phyloP scores from a whole-genome alignment of 1,140 invertebrate species.

The Drosophila tropicalis region DNA sequence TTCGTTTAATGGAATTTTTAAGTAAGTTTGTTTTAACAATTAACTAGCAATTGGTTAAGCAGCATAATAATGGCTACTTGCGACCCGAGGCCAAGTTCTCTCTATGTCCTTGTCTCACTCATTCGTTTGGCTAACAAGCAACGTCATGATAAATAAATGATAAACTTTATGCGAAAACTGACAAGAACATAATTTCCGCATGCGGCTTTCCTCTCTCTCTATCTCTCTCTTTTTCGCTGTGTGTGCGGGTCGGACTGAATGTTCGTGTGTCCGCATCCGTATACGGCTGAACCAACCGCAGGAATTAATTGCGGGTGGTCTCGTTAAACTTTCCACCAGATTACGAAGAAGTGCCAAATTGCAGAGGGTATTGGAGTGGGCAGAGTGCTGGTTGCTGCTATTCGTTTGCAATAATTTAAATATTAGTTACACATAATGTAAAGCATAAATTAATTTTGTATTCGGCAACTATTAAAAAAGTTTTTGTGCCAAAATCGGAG shows the following conservation, averaged over 20 bases:
- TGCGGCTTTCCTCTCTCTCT: not conserved
- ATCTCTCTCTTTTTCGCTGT: no score
- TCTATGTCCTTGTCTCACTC: not conserved
- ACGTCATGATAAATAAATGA: slow-evolving; percentile 64
- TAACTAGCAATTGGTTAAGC: slow-evolving; percentile 60
- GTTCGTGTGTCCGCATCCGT: slow-evolving; percentile 22
- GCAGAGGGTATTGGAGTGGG: not conserved
- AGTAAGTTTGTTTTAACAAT: slow-evolving; percentile 61
- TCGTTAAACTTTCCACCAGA: slow-evolving; percentile 61
- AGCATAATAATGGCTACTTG: slow-evolving; percentile 54
- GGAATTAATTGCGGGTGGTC: slow-evolving; percentile 69
- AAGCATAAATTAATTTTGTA: slow-evolving; percentile 81
- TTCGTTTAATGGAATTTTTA: slow-evolving; percentile 66
- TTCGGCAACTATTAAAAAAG: slow-evolving; percentile 77
- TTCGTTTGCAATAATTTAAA: slow-evolving; percentile 74
- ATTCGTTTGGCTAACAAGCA: slow-evolving; percentile 33
- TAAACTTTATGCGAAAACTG: slow-evolving; percentile 59
- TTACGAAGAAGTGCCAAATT: slow-evolving; percentile 22
- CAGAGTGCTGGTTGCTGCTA: slow-evolving; percentile 15
- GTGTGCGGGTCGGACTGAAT: not conserved
- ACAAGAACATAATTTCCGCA: slow-evolving; percentile 68
- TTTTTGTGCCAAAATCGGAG: slow-evolving; percentile 40
- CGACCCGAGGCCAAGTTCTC: slow-evolving; percentile 14
- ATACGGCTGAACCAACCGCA: slow-evolving; percentile 38
- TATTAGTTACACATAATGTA: slow-evolving; percentile 81